Conservation (phyloP, 2,797 vertebrate species). For the Crypturellus tataupa region DNA sequence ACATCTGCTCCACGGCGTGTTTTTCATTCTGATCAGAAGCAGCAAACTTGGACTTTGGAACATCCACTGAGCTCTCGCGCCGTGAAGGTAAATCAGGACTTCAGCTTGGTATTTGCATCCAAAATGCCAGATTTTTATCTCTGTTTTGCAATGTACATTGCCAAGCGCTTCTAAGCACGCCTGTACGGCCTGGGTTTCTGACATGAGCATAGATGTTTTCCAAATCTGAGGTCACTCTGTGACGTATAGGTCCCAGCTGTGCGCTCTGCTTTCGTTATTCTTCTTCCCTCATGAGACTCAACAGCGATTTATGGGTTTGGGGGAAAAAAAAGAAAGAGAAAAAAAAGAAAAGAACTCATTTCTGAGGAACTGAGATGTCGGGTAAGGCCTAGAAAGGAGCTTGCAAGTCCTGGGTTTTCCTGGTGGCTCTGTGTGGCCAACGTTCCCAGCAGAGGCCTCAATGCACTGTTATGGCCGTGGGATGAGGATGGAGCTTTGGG, state of each 20-base stretch:
- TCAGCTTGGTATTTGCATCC: neutral
- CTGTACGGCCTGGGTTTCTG: neutral
- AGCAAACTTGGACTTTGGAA: constrained; percentile 55
- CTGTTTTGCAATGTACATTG: neutral
- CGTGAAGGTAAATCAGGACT: constrained; percentile 46
- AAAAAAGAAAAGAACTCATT: neutral
- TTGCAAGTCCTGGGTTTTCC: neutral
- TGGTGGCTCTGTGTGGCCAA: neutral
- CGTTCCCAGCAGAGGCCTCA: neutral
- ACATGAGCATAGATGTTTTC: constrained; percentile 7
- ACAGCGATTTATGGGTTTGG: neutral
- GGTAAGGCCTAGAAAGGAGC: constrained; percentile 17
- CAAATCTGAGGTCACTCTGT: constrained; percentile 33
- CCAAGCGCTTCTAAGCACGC: neutral
- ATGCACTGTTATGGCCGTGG: constrained; percentile 19
- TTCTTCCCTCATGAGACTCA: constrained; percentile 1
- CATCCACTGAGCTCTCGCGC: constrained; percentile 8
- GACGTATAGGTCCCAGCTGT: constrained; percentile 49
- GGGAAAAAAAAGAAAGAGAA: neutral
- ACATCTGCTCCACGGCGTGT: constrained; percentile 65
- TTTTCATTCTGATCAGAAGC: constrained; percentile 64
- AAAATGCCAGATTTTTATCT: constrained; percentile 35
- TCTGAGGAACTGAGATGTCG: constrained; percentile 45
- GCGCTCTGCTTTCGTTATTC: constrained; percentile 34
- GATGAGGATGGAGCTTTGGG: constrained; percentile 49